Base-by-base conservation (phyloP, 2,888 invertebrate genomes). In the Andrena marginata region DNA sequence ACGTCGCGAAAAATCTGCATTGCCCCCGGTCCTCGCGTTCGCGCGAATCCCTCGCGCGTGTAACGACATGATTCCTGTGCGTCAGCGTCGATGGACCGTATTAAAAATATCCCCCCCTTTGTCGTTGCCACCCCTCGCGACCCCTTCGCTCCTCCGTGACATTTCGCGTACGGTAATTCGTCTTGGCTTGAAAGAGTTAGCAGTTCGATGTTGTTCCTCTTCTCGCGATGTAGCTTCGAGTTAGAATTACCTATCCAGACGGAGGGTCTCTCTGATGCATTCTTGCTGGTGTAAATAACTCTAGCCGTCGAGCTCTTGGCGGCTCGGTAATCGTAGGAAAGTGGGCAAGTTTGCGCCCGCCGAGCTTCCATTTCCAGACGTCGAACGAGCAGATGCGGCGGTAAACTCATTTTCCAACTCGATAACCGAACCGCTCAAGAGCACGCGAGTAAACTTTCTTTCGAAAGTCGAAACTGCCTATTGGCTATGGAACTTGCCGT, bases 391-490 rank as follows among this genome's bases (percentile, higher is more conserved):
- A 42, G 29, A 26, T 26, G 64, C 67, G 71, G 79, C 65, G 59
- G 83, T 82, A 83, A 87, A 85, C 84, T 87, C 86, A 80, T 85
- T 88, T 84, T 84, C 80, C 77, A 86, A 85, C 88, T 85, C 86
- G 56, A 82, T 87, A 80, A 88, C 85, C 78, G 81, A 72, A 63
- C 62, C 74, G 65, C 31, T 75, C 51, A 82, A 84, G 79, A 88
- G 74, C 70, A 75, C 80, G 74, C 83, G 79, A 81, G 83, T 80
- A 80, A 88, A 85, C 78, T 84, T 74, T 67, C 74, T 71, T 70
- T 75, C 81, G 84, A n/a, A 42, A 62, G 54, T 29, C 81, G 81
- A 23, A 31, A 51, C 54, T 23, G 63, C 6, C 48, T 54, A 31
- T 23, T 31, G 33, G 29, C n/a, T 59, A 10, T 2, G 48, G 35